phyloP scores from a whole-genome alignment of 2,888 invertebrate genomes.

The Orchesellides sinensis region DNA sequence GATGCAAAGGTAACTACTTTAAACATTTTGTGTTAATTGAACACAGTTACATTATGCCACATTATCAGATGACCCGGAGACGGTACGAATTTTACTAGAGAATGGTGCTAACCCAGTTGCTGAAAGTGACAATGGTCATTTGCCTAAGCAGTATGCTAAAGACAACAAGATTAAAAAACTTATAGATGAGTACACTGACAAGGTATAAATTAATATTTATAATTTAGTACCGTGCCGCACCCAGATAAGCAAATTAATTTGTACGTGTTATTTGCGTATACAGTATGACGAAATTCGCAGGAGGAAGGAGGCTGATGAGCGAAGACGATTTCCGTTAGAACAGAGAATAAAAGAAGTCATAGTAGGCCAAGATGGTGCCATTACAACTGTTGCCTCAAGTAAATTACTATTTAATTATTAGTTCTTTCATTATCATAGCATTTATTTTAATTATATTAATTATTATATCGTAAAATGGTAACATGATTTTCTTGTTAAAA shows the following conservation, averaged over 20 bases:
- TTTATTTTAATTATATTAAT: too few relatives aligned
- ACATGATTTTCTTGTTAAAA: too few relatives aligned
- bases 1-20: background rate
- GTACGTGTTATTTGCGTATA: conserved; percentile 9
- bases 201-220: conserved; percentile 50
- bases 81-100: conserved; percentile 83
- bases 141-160: conserved; percentile 85
- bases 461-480: too few relatives aligned
- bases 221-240: background rate
- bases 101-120: conserved; percentile 86
- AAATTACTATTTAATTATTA: too few relatives aligned
- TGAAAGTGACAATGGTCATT: conserved; percentile 88
- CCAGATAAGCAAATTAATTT: background rate
- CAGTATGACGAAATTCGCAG: conserved; percentile 80
- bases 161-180: conserved; percentile 83
- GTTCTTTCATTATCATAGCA: too few relatives aligned
- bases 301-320: conserved; percentile 86
- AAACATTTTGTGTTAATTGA: background rate
- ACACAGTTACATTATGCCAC: conserved; percentile 88
- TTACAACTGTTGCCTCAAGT: conserved; percentile 87
- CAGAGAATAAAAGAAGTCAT: conserved; percentile 88
- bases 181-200: conserved; percentile 79
- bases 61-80: conserved; percentile 83
- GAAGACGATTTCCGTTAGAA: conserved; percentile 89
- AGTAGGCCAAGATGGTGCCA: conserved; percentile 91